Percentiles rank a stretch among this genome's conserved stretches.
phyloP scores from a whole-genome alignment of 2,888 invertebrate species.

The Latheticus oryzae region DNA sequence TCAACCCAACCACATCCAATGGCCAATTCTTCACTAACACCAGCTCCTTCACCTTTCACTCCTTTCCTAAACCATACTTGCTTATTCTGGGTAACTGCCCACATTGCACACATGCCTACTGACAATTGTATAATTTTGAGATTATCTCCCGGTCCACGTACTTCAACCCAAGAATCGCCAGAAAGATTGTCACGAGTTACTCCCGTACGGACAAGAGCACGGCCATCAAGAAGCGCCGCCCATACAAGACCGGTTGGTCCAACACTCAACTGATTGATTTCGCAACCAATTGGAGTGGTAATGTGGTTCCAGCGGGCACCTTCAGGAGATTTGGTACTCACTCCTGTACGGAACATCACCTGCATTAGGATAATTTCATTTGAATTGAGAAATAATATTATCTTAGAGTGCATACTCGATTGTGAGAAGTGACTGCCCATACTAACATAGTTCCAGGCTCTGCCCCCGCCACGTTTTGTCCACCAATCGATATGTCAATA shows the following conservation, averaged over 20 bases:
- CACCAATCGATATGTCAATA: conserved; percentile 90
- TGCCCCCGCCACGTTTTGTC: conserved; percentile 83
- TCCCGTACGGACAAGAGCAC: conserved; percentile 83
- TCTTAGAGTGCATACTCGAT: conserved; percentile 70
- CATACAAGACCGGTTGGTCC: conserved; percentile 89
- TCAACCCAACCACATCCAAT: conserved; percentile 90
- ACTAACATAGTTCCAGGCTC: conserved; percentile 81
- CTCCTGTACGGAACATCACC: conserved; percentile 86
- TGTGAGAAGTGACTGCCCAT: conserved; percentile 94
- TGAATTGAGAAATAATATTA: background rate
- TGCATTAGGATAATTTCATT: conserved; percentile 64
- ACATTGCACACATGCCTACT: conserved; percentile 82
- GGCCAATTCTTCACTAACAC: conserved; percentile 80
- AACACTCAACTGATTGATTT: conserved; percentile 86
- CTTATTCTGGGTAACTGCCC: conserved; percentile 86
- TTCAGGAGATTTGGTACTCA: conserved; percentile 85
- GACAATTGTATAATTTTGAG: conserved; percentile 81
- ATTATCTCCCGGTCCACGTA: conserved; percentile 78
- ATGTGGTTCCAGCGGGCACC: conserved; percentile 87
- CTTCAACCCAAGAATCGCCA: conserved; percentile 84
- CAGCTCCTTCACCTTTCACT: conserved; percentile 73
- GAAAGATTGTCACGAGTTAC: conserved; percentile 78
- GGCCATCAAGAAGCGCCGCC: conserved; percentile 87
- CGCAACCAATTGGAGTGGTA: conserved; percentile 80
- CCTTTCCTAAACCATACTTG: conserved; percentile 81